Conservation (phyloP, 2,888 invertebrate genomes). For the Alitta virens region DNA sequence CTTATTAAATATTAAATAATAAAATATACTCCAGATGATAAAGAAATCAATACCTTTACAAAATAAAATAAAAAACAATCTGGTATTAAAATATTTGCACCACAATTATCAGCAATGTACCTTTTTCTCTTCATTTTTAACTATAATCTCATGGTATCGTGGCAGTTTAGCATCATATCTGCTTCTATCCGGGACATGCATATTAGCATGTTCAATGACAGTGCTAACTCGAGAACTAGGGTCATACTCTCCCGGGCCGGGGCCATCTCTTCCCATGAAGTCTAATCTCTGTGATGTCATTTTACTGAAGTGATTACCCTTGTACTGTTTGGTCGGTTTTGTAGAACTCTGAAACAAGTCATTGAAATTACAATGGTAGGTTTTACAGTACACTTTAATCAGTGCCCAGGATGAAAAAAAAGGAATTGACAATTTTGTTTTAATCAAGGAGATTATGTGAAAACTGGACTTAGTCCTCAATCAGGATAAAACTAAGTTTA, state of each 20-base stretch:
- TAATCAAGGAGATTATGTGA: too few species aligned
- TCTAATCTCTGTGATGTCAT: constrained; percentile 45
- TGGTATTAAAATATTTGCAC: too few species aligned
- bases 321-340: constrained; percentile 40
- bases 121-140: constrained; percentile 49
- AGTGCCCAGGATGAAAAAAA: too few species aligned
- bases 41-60: too few species aligned
- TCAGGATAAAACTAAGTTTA: too few species aligned
- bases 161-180: constrained; percentile 48
- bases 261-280: constrained; percentile 45
- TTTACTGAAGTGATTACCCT: constrained; percentile 53
- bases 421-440: too few species aligned
- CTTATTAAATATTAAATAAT: background rate
- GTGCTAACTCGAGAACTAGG: constrained; percentile 32
- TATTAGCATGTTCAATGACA: constrained; percentile 26
- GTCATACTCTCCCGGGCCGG: constrained; percentile 56
- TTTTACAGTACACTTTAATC: too few species aligned
- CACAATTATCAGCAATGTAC: constrained; percentile 33
- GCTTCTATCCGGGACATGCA: constrained; percentile 31
- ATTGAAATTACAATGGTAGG: background rate
- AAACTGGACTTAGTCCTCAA: too few species aligned
- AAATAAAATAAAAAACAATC: too few species aligned
- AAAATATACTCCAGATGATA: too few species aligned
- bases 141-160: constrained; percentile 50
- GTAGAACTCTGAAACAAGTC: constrained; percentile 31